Conservation (phyloP, 2,113 vertebrate species). For the Sciurus niger region DNA sequence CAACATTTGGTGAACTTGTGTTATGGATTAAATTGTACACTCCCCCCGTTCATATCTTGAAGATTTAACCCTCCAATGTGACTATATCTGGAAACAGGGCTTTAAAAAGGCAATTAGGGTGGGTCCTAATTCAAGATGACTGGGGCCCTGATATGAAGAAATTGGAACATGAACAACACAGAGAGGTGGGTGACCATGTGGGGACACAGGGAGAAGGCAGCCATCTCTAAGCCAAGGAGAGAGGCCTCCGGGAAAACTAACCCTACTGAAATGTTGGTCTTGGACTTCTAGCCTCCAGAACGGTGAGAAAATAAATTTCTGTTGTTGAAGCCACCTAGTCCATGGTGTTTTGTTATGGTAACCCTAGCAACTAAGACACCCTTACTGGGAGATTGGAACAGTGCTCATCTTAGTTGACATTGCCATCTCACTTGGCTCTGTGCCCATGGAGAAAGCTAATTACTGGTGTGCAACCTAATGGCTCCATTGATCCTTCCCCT, state of each 20-base stretch:
- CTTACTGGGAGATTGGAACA: not conserved
- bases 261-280: not conserved
- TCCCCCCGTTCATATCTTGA: not conserved
- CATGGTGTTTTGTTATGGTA: not conserved
- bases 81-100: not conserved
- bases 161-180: not conserved
- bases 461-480: rapidly evolving
- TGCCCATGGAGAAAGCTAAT: not conserved
- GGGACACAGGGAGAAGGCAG: not conserved
- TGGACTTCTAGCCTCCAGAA: not conserved
- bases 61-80: not conserved
- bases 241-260: not conserved
- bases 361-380: not conserved
- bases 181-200: too few relatives aligned
- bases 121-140: not conserved
- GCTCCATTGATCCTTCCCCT: not conserved
- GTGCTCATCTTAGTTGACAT: not conserved
- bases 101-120: not conserved
- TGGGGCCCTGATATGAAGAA: not conserved
- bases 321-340: not conserved
- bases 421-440: not conserved
- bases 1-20: not conserved
- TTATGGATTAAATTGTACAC: not conserved
- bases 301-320: not conserved
- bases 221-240: not conserved